Base-by-base conservation (phyloP, 2,797 vertebrate genomes). In the Poeciliopsis gracilis region DNA sequence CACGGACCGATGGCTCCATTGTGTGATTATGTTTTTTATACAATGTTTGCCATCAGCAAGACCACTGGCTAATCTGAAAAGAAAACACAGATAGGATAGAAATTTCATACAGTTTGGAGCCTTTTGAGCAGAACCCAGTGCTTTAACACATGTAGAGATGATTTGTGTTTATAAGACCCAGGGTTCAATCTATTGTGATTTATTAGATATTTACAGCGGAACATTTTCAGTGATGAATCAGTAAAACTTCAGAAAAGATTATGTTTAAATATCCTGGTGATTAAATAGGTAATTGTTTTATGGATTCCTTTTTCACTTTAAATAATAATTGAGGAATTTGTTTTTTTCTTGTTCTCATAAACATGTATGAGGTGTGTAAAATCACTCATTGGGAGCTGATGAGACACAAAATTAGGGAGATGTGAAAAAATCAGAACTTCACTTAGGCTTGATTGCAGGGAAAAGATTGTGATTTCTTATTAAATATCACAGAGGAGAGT, bases 51-150 rank as follows among this genome's bases (percentile, higher is more conserved):
- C 11, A 86, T 83, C 63, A 47, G 70, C 5, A 13, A 43, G 67
- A 70, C 76, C 69, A 82, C 59, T 77, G 78, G 86, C 84, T 79
- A 85, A 87, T 90, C 87, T 87, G 80, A 28, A 86, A 85, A 59
- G 82, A 84, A 91, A 92, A 91, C 78, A 86, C 53, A 73, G 87
- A 88, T 86, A 88, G 84, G 84, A 87, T 57, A 82, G 47, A 82
- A 78, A 83, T 85, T 84, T 86, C 76, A 78, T 75, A 46, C 0
- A 5, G 72, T 46, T 77, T 43, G 9, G 33, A 47, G 51, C 73
- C 46, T 72, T 2, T 9, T 77, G 47, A 47, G 46, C 41, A 69
- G 71, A 84, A 43, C 41, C 25, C 75, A 76, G 55, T 2, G 8
- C 55, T 70, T 23, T 25, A 43, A 79, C 76, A 75, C 80, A 87